These are phyloP conservation scores for Theropithecus gelada DNA, from an alignment of 2,113 vertebrate genomes.

Conservation along the genomic window DNA sequence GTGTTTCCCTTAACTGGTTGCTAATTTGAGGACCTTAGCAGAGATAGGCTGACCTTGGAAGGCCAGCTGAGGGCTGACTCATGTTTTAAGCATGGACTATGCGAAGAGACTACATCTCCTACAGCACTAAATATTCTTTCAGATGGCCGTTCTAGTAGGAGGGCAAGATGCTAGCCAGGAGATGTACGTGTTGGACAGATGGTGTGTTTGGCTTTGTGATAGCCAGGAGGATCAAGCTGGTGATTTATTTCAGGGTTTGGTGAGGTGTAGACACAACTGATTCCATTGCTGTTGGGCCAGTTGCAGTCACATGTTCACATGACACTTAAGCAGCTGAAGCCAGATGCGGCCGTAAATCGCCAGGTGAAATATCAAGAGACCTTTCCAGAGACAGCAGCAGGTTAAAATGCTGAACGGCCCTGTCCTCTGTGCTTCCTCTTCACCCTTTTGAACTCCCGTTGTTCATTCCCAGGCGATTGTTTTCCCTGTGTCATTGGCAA, in stretches of 20 bases:
- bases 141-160: conserved; percentile 81
- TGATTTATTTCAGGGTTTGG: conserved; percentile 78
- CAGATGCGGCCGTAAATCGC: conserved; percentile 83
- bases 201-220: conserved; percentile 78
- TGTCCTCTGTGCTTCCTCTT: conserved; percentile 40
- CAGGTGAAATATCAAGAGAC: conserved; percentile 64
- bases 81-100: conserved; percentile 76
- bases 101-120: conserved; percentile 54
- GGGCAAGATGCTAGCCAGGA: conserved; percentile 76
- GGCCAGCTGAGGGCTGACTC: conserved; percentile 54
- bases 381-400: conserved; percentile 68
- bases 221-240: conserved; percentile 72
- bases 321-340: conserved; percentile 67
- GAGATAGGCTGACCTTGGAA: conserved; percentile 77
- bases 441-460: conserved; percentile 71
- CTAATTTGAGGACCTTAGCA: conserved; percentile 67
- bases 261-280: conserved; percentile 55
- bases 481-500: conserved; percentile 60
- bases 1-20: conserved; percentile 56
- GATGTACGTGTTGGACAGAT: conserved; percentile 77
- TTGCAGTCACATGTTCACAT: background rate
- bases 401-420: conserved; percentile 70
- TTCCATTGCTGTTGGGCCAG: conserved; percentile 61
- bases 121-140: conserved; percentile 75
- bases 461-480: conserved; percentile 55